Evolutionary conservation across 2,888 invertebrate species (phyloP).

Genomic region (Netelia melanura): DNA sequence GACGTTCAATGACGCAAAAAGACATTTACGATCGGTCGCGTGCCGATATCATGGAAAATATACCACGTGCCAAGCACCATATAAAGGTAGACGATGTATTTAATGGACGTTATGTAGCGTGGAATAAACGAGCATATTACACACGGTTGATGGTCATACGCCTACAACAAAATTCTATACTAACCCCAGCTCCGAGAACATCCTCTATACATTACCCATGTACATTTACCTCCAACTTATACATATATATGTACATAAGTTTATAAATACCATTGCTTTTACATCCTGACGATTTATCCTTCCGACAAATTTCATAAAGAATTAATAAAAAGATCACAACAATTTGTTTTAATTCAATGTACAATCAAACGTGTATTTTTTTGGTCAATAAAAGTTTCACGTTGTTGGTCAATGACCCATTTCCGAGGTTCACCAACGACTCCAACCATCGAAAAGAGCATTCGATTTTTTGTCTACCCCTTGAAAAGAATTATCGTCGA

Average conservation of each 20-base stretch:
- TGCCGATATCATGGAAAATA: conserved; percentile 64
- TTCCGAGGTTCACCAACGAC: too few relatives aligned
- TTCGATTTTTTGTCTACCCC: background rate
- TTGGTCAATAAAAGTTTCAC: too few relatives aligned
- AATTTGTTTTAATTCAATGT: background rate
- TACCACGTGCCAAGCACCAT: conserved; percentile 16
- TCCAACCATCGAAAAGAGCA: background rate
- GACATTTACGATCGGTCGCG: conserved; percentile 67
- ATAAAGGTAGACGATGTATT: conserved; percentile 32
- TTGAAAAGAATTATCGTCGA: conserved; percentile 32
- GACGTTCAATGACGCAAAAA: conserved; percentile 65
- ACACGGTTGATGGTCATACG: conserved; percentile 38
- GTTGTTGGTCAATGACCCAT: too few relatives aligned
- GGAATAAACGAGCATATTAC: conserved; percentile 47
- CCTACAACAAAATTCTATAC: conserved; percentile 62
- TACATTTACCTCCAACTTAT: background rate
- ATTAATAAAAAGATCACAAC: background rate
- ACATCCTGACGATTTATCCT: conserved; percentile 1
- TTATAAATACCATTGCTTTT: conserved; percentile 23
- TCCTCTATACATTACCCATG: conserved; percentile 2
- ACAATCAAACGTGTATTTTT: background rate
- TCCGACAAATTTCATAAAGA: background rate
- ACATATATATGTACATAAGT: conserved; percentile 16
- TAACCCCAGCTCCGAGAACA: conserved; percentile 48
- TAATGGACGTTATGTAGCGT: conserved; percentile 51